Evolutionary conservation across 2,797 vertebrate species (phyloP).

Genomic region (Nannoperca australis): DNA sequence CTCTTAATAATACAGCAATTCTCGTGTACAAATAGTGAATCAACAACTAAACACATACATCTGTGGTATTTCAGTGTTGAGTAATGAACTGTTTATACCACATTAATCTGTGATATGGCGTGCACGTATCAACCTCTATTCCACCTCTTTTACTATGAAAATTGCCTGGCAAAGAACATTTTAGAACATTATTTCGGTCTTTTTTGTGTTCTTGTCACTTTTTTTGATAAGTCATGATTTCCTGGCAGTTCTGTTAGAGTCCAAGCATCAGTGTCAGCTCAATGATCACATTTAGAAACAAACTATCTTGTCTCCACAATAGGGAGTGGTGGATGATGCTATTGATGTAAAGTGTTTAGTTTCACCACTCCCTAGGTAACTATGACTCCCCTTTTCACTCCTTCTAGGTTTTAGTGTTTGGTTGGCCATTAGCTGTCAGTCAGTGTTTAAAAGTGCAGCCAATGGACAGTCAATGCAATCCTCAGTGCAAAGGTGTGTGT

Average conservation of each 20-base stretch:
- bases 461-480: neutral
- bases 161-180: constrained; percentile 12
- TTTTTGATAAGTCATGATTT: neutral
- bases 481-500: constrained; percentile 5
- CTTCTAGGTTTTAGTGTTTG: neutral
- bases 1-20: neutral
- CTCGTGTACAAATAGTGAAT: neutral
- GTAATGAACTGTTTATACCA: constrained; percentile 6
- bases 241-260: neutral
- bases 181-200: constrained; percentile 4
- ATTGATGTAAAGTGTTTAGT: neutral
- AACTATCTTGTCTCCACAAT: neutral
- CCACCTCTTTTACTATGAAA: neutral
- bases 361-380: neutral
- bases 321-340: neutral
- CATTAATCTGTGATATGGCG: neutral
- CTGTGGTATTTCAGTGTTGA: neutral
- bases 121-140: neutral
- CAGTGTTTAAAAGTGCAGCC: constrained; percentile 8
- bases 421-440: constrained; percentile 10
- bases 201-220: neutral
- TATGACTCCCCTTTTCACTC: neutral
- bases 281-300: neutral
- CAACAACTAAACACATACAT: constrained; percentile 5
- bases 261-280: neutral